Evolutionary conservation across 2,888 invertebrate genomes (phyloP).

Genomic region (Drosophila falleni): DNA sequence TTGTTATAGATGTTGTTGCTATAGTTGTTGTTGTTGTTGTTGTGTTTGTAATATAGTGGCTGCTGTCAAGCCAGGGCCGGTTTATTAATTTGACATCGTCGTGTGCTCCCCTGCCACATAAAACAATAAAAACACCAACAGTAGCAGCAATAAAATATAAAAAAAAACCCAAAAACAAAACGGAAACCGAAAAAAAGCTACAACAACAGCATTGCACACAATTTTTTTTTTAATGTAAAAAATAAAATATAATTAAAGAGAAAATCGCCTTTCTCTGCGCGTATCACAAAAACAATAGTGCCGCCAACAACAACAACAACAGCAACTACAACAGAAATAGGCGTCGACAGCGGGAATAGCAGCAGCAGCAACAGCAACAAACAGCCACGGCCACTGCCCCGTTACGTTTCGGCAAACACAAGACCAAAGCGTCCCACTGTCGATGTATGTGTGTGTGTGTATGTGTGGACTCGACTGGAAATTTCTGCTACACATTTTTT

Average conservation of each 20-base stretch:
- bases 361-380: constrained; percentile 33
- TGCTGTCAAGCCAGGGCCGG: constrained; percentile 66
- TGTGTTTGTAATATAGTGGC: constrained; percentile 29
- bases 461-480: constrained; percentile 69
- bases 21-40: constrained; percentile 25
- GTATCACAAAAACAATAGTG: constrained; percentile 77
- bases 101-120: constrained; percentile 55
- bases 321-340: constrained; percentile 32
- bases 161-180: constrained; percentile 58
- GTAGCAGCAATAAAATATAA: constrained; percentile 20
- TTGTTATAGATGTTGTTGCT: constrained; percentile 23
- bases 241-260: constrained; percentile 79
- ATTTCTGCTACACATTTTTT: constrained; percentile 71
- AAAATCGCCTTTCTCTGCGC: constrained; percentile 76
- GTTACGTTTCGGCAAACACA: constrained; percentile 78
- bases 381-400: constrained; percentile 77
- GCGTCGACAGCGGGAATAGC: constrained; percentile 62
- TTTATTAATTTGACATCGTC: constrained; percentile 76
- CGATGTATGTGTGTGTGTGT: constrained; percentile 41
- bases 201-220: constrained; percentile 59
- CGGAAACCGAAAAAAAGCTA: constrained; percentile 62
- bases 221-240: constrained; percentile 65
- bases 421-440: constrained; percentile 53
- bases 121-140: constrained; percentile 41
- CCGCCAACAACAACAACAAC: constrained; percentile 54